Base-by-base conservation (phyloP, 2,888 invertebrate genomes). In the Nesidiocoris tenuis region DNA sequence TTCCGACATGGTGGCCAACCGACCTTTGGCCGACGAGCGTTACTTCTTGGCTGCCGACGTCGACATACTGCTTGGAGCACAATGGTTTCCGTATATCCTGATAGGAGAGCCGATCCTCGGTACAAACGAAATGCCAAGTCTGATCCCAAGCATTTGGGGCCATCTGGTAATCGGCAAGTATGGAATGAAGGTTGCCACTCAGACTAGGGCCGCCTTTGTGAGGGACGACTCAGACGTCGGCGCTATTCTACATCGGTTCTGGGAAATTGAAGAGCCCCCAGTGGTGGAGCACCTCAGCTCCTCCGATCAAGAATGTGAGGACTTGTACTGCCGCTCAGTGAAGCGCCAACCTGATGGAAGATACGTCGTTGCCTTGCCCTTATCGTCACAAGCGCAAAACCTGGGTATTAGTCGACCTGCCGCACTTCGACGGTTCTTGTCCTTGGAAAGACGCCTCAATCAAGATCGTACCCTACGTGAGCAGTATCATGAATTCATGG, bases 21-120 rank as follows among this genome's bases (percentile, higher is more conserved):
- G n/a, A n/a, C n/a, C n/a, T n/a, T 57, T 71, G 3, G 71, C 61
- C 9, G 70, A 70, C 24, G 61, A 59, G 9, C 18, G 18, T 18
- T 71, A 22, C 17, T 24, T n/a, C 16, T n/a, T 7, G 12, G 39
- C 61, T 1, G 25, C 24, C 22, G 25, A 17, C 7, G 39, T 71
- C 22, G 71, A 61, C 19, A 1, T 71, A 3, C 9, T 71, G 39
- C 55, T 68, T 1, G 71, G 71, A 22, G 71, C 71, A 19, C 61
- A 71, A 61, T 71, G 71, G 71, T 71, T 71, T 61, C 61, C 25
- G n/a, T 61, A 12, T 21, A 19, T 61, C 5, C 59, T 61, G 5
- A n/a, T 71, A 25, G 61, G 59, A 17, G 25, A 18, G n/a, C 71
- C 71, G 2, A 71, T 71, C n/a, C 5, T 17, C 18, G 25, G 71